Evolutionary conservation across 53 echinoderm and acorn worm species (phyloP).

Genomic region (Henricia sp.): DNA sequence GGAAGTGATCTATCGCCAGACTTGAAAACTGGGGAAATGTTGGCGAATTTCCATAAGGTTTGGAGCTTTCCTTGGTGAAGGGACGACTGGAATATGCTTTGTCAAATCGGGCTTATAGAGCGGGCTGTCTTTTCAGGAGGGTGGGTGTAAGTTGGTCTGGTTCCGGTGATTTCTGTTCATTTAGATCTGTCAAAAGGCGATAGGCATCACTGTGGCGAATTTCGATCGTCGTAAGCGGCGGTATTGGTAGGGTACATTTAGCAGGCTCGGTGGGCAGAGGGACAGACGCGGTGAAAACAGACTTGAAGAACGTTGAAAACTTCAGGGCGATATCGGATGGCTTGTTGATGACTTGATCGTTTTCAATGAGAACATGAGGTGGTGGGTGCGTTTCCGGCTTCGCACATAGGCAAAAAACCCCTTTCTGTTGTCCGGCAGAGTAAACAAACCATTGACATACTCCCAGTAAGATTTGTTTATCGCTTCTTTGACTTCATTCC

Average conservation of each 20-base stretch:
- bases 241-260: neutral
- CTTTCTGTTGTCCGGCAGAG: slow-evolving; percentile 2
- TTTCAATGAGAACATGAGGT: neutral
- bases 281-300: neutral
- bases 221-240: neutral
- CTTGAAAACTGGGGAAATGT: slow-evolving; percentile 1
- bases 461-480: neutral
- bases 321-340: slow-evolving; percentile 13
- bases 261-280: neutral
- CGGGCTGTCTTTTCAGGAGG: neutral
- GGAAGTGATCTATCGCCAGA: neutral
- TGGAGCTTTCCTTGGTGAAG: neutral
- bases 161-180: slow-evolving; percentile 20
- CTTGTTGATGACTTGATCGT: slow-evolving; percentile 13
- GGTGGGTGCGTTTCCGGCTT: slow-evolving; percentile 8
- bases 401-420: slow-evolving; percentile 40
- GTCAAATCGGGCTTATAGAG: neutral
- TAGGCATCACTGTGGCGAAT: neutral
- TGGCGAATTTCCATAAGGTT: neutral
- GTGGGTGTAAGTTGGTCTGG: slow-evolving; percentile 12
- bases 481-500: neutral
- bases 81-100: neutral
- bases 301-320: slow-evolving; percentile 20
- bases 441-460: slow-evolving; percentile 1
- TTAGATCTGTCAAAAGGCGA: neutral